Conservation (phyloP, 35 echinoderm and acorn worm species). For the Apostichopus californicus region DNA sequence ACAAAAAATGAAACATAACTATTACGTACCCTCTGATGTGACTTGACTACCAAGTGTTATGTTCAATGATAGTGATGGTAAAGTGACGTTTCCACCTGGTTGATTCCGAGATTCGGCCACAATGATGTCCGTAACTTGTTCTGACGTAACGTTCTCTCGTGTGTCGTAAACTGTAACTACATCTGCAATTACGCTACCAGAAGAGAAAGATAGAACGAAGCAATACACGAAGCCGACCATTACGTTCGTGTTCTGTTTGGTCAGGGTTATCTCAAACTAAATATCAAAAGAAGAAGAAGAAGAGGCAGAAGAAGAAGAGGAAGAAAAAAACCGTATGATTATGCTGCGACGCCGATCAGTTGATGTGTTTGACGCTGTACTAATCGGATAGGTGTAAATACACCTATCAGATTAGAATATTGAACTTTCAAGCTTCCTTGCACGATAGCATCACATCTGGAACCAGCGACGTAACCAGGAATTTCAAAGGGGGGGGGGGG, state of each 20-base stretch:
- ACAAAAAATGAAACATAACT: neutral
- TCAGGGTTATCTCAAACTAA: slow-evolving; percentile 31
- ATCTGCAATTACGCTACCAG: slow-evolving; percentile 3
- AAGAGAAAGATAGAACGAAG: neutral
- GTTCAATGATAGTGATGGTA: neutral
- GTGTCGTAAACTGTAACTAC: slow-evolving; percentile 14
- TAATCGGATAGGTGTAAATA: no score
- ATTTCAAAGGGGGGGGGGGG: no score
- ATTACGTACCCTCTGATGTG: neutral
- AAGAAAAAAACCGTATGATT: no score
- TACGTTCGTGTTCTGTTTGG: slow-evolving; percentile 17
- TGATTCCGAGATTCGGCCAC: slow-evolving; percentile 1
- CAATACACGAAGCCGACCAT: slow-evolving; percentile 1
- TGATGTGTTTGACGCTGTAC: no score
- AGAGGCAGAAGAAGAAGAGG: no score
- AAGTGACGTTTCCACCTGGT: neutral
- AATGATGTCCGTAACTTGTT: slow-evolving; percentile 6
- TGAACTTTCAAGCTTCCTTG: no score
- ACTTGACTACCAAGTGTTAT: neutral
- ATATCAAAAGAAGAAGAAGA: no score
- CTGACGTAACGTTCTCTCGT: neutral
- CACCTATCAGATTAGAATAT: no score
- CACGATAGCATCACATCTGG: no score
- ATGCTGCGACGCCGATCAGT: no score
- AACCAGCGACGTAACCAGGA: no score